Evolutionary conservation across 1,140 invertebrate genomes (phyloP).

Genomic region (Drosophila micromelanica): DNA sequence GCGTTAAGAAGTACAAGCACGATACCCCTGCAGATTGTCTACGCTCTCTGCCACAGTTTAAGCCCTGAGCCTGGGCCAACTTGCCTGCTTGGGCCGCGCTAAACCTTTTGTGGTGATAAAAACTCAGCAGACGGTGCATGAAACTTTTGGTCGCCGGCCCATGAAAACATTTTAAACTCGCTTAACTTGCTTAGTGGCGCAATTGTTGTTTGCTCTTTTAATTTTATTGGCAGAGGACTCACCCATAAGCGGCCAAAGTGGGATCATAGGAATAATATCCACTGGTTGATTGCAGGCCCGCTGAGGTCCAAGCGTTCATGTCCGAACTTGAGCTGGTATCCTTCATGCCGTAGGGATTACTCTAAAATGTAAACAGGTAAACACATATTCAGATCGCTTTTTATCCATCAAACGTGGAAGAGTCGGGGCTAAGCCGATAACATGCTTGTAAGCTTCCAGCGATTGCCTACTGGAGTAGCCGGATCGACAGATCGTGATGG

Average conservation of each 20-base stretch:
- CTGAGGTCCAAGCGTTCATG: slow-evolving; percentile 94
- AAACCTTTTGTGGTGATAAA: slow-evolving; percentile 67
- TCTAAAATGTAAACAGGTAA: slow-evolving; percentile 87
- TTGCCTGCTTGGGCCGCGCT: slow-evolving; percentile 41
- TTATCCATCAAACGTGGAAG: slow-evolving; percentile 4
- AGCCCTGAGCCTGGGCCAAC: no score
- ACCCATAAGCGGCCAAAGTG: slow-evolving; percentile 96
- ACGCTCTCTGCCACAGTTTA: slow-evolving; percentile 9
- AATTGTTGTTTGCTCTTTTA: slow-evolving; percentile 18
- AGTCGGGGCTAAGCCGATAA: slow-evolving; percentile 33
- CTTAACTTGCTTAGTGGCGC: slow-evolving; percentile 59
- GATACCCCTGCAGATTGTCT: slow-evolving; percentile 35
- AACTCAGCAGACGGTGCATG: slow-evolving; percentile 59
- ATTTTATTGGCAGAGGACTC: slow-evolving; percentile 85
- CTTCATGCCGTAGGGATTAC: slow-evolving; percentile 95
- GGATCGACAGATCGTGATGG: slow-evolving; percentile 23
- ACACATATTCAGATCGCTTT: not conserved
- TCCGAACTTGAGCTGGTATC: slow-evolving; percentile 92
- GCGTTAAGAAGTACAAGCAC: slow-evolving; percentile 14
- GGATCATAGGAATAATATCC: slow-evolving; percentile 97
- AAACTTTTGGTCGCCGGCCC: slow-evolving; percentile 52
- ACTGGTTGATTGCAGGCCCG: slow-evolving; percentile 93
- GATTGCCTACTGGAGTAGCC: slow-evolving; percentile 30
- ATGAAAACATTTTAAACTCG: slow-evolving; percentile 63
- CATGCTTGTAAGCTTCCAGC: slow-evolving; percentile 47